Evolutionary conservation across 1,140 invertebrate species (phyloP).

Genomic region (Eubasilissa regina): DNA sequence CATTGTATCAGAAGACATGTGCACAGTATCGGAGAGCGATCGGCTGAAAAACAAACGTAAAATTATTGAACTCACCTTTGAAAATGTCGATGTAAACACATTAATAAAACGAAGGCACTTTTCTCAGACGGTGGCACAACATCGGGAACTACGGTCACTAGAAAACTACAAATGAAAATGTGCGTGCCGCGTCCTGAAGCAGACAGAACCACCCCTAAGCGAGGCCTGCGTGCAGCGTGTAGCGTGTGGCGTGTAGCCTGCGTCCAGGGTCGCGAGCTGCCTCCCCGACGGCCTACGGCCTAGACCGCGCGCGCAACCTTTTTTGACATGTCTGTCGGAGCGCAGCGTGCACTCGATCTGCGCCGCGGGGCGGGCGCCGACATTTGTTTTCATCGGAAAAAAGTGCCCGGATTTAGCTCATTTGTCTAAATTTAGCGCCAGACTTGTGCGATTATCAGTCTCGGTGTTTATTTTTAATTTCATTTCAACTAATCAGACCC

Average conservation of each 20-base stretch:
- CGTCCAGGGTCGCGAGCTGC: no score
- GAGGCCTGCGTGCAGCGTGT: conserved; percentile 11
- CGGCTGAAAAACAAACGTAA: neutral
- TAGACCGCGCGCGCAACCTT: conserved; percentile 42
- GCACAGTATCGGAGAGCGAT: neutral
- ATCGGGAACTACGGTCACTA: conserved; percentile 41
- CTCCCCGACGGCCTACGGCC: no score
- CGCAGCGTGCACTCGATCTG: conserved; percentile 6
- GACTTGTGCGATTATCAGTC: conserved; percentile 3
- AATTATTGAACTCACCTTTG: conserved; percentile 29
- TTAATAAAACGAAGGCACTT: conserved; percentile 51
- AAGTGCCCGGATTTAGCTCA: conserved; percentile 33
- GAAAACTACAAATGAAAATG: conserved; percentile 46
- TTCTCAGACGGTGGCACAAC: conserved; percentile 43
- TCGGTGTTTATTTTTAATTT: conserved; percentile 30
- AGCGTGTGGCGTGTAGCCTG: neutral
- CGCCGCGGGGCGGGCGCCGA: neutral
- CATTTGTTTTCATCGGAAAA: conserved; percentile 25
- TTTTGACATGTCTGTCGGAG: conserved; percentile 40
- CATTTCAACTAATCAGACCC: neutral
- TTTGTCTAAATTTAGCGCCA: conserved; percentile 38
- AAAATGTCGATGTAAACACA: conserved; percentile 45
- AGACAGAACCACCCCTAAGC: conserved; percentile 38
- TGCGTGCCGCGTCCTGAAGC: neutral
- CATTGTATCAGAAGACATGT: neutral